A percentile compares a stretch with the other conserved stretches of the same genome.
These are phyloP conservation scores for Luscinia luscinia DNA, from an alignment of 2,797 vertebrate species.

Conservation along the genomic window DNA sequence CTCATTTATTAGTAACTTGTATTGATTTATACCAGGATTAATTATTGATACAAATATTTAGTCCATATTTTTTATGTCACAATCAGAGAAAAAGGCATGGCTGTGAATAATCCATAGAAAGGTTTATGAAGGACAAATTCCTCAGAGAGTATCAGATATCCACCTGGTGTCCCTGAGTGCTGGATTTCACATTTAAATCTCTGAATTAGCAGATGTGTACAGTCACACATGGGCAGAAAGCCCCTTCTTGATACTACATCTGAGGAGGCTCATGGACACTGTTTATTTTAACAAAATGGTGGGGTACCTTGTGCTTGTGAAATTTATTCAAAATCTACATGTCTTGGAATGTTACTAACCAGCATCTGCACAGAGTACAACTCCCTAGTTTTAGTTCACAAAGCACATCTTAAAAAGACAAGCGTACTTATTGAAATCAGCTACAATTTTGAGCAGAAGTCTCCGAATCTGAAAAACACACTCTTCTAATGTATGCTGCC, in stretches of 20 bases:
- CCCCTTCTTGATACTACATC: not conserved
- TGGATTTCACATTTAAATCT: constrained; percentile 43
- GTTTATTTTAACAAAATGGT: constrained; percentile 23
- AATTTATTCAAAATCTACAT: not conserved
- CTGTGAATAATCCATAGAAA: constrained; percentile 27
- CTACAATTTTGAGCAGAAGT: not conserved
- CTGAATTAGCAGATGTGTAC: constrained; percentile 48
- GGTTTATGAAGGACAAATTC: constrained; percentile 29
- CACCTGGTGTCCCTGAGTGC: constrained; percentile 31
- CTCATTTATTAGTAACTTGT: constrained; percentile 22
- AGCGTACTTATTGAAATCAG: not conserved
- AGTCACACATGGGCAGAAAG: not conserved
- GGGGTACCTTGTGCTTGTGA: not conserved
- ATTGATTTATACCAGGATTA: constrained; percentile 36
- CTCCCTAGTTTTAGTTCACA: not conserved
- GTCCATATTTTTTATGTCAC: constrained; percentile 26
- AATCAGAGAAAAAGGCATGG: not conserved
- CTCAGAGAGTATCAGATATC: constrained; percentile 30
- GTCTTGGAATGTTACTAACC: not conserved
- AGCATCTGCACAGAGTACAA: not conserved
- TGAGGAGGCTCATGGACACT: not conserved
- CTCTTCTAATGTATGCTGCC: not conserved
- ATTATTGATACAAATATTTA: constrained; percentile 32
- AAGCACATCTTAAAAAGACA: not conserved
- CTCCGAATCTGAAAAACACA: not conserved